Base-by-base conservation (phyloP, 2,797 vertebrate species). In the Cyprinella venusta region DNA sequence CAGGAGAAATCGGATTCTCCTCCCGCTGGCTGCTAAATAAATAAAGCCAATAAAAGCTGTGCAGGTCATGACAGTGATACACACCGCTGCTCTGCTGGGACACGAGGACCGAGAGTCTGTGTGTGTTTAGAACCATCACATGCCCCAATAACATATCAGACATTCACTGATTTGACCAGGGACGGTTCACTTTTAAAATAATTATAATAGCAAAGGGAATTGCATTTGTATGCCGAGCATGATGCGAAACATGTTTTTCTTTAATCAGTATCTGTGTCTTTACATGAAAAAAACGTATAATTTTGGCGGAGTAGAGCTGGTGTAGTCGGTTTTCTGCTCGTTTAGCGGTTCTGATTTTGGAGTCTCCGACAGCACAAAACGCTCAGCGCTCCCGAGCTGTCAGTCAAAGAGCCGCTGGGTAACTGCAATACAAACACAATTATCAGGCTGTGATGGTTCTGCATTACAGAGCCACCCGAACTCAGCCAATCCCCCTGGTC, bases 381-480 rank as follows among this genome's bases (percentile, higher is more conserved):
- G 24, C 81, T 81, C 88, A 71, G 52, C 9, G 80, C 76, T 79
- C 84, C 84, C 8, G 56, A 81, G 80, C 78, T 86, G 84, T 75
- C 67, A 84, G 63, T 85, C 84, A 82, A 48, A 80, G 78, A 75
- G 75, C 82, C 61, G 79, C 76, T 86, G 80, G 85, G 84, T 80
- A 87, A 86, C 85, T 75, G 81, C 92, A 94, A 94, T 93, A 94
- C 93, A 95, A 95, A 95, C 92, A 94, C 92, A 90, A 94, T 94
- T 93, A 93, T 92, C 90, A 88, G 89, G 83, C 88, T 89, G 87
- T 85, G 45, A 92, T 92, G 92, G 90, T 89, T 89, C 30, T 88
- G 91, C 38, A 76, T 69, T 76, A 90, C 85, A 90, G 79, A 64
- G 64, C 89, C 91, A 90, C 87, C 85, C 78, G 84, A 87, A 90